Conservation (phyloP, 1,140 invertebrate species). For the Drosophila truncata region DNA sequence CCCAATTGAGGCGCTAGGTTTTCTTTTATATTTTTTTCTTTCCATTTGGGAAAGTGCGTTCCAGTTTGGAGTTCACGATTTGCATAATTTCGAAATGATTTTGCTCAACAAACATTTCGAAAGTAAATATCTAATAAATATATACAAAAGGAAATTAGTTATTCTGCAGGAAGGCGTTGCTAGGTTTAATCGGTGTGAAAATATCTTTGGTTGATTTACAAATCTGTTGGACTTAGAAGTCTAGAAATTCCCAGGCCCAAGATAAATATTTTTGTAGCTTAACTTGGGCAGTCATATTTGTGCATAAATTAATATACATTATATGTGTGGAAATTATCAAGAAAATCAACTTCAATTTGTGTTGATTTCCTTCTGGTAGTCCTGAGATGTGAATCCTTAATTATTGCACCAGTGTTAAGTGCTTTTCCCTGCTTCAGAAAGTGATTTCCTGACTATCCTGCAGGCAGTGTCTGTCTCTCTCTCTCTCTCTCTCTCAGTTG, state of each 20-base stretch:
- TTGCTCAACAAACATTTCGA: slow-evolving; percentile 43
- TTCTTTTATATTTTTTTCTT: slow-evolving; percentile 42
- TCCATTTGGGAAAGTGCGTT: slow-evolving; percentile 66
- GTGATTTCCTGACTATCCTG: slow-evolving; percentile 34
- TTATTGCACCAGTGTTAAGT: slow-evolving; percentile 16
- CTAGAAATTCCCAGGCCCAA: not conserved
- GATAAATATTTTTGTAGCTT: not conserved
- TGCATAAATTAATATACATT: not conserved
- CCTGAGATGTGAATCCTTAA: slow-evolving; percentile 5
- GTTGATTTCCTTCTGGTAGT: not conserved
- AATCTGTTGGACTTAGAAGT: not conserved
- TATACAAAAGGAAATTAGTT: not conserved
- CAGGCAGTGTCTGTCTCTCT: not conserved
- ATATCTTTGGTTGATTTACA: slow-evolving; percentile 1
- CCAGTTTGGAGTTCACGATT: slow-evolving; percentile 54
- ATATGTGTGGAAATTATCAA: not conserved
- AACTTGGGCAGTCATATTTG: not conserved
- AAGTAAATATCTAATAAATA: slow-evolving; percentile 43
- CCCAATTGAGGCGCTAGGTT: slow-evolving; percentile 53
- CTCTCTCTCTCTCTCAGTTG: not conserved
- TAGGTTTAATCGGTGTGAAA: slow-evolving; percentile 33
- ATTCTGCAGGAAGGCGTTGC: slow-evolving; percentile 19
- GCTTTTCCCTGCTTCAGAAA: slow-evolving; percentile 7
- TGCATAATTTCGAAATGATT: slow-evolving; percentile 71
- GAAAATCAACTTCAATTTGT: not conserved